phyloP scores from a whole-genome alignment of 2,113 vertebrate genomes.

The Parus major region DNA sequence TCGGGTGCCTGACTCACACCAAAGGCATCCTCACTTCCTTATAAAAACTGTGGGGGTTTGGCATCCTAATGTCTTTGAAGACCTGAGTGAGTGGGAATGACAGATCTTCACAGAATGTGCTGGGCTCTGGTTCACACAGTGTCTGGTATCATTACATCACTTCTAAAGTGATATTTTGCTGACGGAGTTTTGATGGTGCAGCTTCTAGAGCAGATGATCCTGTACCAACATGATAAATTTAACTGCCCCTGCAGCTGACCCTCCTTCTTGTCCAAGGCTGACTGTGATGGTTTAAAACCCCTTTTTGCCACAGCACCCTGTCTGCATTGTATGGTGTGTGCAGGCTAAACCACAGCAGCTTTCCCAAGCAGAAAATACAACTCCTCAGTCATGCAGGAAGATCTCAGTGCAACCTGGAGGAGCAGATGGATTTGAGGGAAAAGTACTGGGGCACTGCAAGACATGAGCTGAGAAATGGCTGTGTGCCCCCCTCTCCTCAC shows the following conservation, averaged over 20 bases:
- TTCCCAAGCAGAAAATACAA: neutral
- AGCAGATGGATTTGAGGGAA: neutral
- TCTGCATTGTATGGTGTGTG: neutral
- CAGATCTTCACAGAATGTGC: neutral
- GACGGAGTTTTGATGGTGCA: neutral
- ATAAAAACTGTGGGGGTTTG: neutral
- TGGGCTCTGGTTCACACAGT: neutral
- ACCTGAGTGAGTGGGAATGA: neutral
- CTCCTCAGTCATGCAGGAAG: neutral
- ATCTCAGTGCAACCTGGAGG: neutral
- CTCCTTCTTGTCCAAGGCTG: neutral
- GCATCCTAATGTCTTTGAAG: conserved; percentile 3
- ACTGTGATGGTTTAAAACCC: neutral
- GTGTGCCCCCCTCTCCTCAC: accelerated
- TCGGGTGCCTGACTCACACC: neutral
- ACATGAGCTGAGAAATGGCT: neutral
- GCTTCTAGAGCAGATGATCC: neutral
- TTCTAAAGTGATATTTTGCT: neutral
- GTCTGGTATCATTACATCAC: neutral
- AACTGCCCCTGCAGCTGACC: neutral
- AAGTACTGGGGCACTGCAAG: neutral
- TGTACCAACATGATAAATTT: neutral
- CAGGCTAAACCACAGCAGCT: neutral
- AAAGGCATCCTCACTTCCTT: neutral
- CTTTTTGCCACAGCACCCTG: neutral